phyloP scores from a whole-genome alignment of 2,888 invertebrate species.

The Monochamus alternatus region DNA sequence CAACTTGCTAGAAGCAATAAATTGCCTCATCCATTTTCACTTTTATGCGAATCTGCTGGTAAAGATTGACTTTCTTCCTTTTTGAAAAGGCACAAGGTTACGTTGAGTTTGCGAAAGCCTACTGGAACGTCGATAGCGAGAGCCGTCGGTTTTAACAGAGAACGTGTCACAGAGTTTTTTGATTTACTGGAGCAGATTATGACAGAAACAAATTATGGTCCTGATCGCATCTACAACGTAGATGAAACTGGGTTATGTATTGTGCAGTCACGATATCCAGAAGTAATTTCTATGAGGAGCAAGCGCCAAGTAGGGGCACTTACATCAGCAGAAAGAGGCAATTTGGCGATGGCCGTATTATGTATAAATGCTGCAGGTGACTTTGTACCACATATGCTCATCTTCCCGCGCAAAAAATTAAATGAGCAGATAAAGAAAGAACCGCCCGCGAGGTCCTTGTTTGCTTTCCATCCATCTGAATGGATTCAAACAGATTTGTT shows the following conservation, averaged over 20 bases:
- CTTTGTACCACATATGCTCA: no score
- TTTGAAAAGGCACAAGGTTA: slow-evolving; percentile 41
- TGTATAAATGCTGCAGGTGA: no score
- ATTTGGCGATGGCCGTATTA: no score
- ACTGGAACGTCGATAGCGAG: slow-evolving; percentile 43
- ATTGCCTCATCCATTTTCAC: slow-evolving; percentile 40
- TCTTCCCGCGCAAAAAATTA: no score
- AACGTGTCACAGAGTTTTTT: slow-evolving; percentile 37
- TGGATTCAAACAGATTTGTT: no score
- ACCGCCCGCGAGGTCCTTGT: no score
- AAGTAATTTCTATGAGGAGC: slow-evolving; percentile 24
- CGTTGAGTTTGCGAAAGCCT: slow-evolving; percentile 41
- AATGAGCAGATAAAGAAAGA: no score
- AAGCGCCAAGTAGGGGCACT: no score
- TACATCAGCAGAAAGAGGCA: no score
- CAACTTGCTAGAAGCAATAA: slow-evolving; percentile 42
- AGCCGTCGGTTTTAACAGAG: slow-evolving; percentile 42
- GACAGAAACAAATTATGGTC: slow-evolving; percentile 32
- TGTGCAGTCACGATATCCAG: slow-evolving; percentile 36
- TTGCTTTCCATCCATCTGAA: no score
- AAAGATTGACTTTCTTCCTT: slow-evolving; percentile 45
- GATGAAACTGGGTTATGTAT: slow-evolving; percentile 37
- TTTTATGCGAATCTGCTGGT: slow-evolving; percentile 42
- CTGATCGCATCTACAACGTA: no score
- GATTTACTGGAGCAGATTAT: slow-evolving; percentile 35